Base-by-base conservation (phyloP, 1,140 invertebrate species). In the Ceratina australensis region DNA sequence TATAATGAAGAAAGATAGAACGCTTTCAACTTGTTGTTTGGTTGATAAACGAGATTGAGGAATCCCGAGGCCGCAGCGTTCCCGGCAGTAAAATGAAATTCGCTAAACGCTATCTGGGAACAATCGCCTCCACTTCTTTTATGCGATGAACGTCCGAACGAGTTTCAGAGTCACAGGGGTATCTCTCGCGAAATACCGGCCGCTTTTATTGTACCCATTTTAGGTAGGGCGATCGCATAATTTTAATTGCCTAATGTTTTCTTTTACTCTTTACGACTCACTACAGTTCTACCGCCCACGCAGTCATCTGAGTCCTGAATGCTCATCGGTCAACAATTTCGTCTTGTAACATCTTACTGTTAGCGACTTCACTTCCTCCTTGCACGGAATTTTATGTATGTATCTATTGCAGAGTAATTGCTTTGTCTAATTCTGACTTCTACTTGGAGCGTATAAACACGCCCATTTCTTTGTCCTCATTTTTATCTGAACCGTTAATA, bases 251-350 rank as follows among this genome's bases (percentile, higher is more conserved):
- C 16, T 28, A 33, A 28, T 18, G 16, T 22, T 61, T 63, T 52
- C 47, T 63, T 63, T 4, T 2, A 54, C 7, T 24, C 8, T 16
- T 61, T 18, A 13, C 24, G 7, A 0, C 49, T 12, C 16, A 2
- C 16, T 15, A 3, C 0, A 28, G 18, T 16, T 28, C 12, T 3
- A 20, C n/a, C 8, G 8, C 16, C 28, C 28, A 3, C 28, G 28
- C 28, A 33, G 5, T 33, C 10, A 33, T n/a, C n/a, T n/a, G 71
- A 63, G 33, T 54, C 50, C 60, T 28, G 24, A 72, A 63, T 52
- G 42, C 16, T 49, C 22, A 7, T 16, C 10, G 18, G 56, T 8
- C 22, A 71, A 69, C 28, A 42, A 60, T 3, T 72, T 72, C 64
- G 4, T 16, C 26, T 8, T 28, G 33, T 56, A 59, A 33, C 7